Evolutionary conservation across 2,113 vertebrate genomes (phyloP).

Genomic region (Lycaon pictus): DNA sequence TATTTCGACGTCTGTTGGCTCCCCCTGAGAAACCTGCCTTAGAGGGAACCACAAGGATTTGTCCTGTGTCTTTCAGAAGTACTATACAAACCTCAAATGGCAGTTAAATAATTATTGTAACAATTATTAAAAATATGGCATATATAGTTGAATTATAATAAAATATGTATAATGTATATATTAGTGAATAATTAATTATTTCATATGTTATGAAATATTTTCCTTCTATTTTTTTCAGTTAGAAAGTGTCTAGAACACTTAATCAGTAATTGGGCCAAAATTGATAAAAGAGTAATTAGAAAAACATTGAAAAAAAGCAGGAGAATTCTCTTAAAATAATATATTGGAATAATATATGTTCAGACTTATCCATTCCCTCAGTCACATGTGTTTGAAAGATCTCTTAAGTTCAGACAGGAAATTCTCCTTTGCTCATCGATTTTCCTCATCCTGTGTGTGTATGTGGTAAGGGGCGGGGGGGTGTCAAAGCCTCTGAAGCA

Average conservation of each 20-base stretch:
- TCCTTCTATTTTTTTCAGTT: not conserved
- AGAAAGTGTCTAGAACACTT: constrained; percentile 11
- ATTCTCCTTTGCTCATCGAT: not conserved
- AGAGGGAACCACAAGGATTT: not conserved
- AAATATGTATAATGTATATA: not conserved
- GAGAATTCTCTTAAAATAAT: not conserved
- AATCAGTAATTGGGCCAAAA: not conserved
- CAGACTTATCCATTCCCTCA: not conserved
- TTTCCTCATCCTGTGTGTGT: not conserved
- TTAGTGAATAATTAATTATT: constrained; percentile 1
- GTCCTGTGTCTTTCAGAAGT: not conserved
- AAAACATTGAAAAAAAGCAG: not conserved
- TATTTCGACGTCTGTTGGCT: not conserved
- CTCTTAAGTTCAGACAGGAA: not conserved
- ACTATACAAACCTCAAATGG: not conserved
- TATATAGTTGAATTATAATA: not conserved
- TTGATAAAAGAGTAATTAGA: not conserved
- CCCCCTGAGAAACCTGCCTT: not conserved
- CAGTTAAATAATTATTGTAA: not conserved
- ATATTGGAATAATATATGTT: not conserved
- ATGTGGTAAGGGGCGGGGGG: not conserved
- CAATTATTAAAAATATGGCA: not conserved
- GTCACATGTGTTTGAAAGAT: not conserved
- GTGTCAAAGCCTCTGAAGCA: constrained; percentile 21
- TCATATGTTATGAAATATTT: not conserved